Base-by-base conservation (phyloP, 2,797 vertebrate species). In the Acipenser oxyrinchus region DNA sequence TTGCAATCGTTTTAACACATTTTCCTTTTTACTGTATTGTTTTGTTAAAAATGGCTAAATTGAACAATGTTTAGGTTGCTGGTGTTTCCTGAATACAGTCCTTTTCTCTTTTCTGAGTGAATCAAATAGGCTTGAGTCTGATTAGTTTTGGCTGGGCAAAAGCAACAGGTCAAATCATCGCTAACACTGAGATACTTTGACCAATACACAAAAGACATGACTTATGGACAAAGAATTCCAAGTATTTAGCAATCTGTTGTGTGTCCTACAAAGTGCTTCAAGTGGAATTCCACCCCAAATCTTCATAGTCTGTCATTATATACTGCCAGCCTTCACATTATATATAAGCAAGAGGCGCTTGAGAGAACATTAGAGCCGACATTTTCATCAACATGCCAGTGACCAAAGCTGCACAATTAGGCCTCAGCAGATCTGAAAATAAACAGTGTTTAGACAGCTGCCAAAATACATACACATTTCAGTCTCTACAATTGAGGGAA, bases 311-410 rank as follows among this genome's bases (percentile, higher is more conserved):
- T 75, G 71, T 79, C 76, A 78, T 75, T 71, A 71, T 69, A 67
- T 71, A 60, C 68, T 72, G 71, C 49, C 75, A 74, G 78, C 74
- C 71, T 73, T 76, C 77, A 76, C 74, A 75, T 63, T 75, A 79
- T 60, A 60, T 71, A 64, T 73, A 74, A 82, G 75, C 79, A 81
- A 75, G 83, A 77, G 69, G 78, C 70, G 64, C 64, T 73, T 13
- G 60, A 52, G 18, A 53, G 50, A 62, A 51, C 37, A 63, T 68
- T 55, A 68, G n/a, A 15, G n/a, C 12, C 63, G 23, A 68, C 61
- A 68, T 49, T 62, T 68, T 62, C 37, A 12, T 68, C 51, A 68
- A 63, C 67, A 68, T 61, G 49, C 51, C n/a, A 52, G 55, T 37
- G 60, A n/a, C 10, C 50, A 55, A 67, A 18, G 13, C 51, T 18